Evolutionary conservation across 2,797 vertebrate species (phyloP).

Genomic region (Rhabdophis nuchalis): DNA sequence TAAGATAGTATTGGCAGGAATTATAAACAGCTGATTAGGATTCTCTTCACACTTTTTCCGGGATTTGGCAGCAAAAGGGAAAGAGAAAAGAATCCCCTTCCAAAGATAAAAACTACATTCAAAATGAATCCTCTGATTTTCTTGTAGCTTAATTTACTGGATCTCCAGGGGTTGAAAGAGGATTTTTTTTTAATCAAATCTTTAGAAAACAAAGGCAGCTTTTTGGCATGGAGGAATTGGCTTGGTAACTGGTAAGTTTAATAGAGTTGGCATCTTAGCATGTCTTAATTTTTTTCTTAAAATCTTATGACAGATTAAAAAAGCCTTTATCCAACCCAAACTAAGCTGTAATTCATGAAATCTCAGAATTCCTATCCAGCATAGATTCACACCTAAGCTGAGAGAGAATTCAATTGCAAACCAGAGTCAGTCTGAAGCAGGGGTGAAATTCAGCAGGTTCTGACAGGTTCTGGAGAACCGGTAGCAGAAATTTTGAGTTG

Average conservation of each 20-base stretch:
- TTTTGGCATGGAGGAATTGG: neutral
- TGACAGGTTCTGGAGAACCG: too few species aligned
- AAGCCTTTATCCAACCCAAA: neutral
- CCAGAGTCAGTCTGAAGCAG: neutral
- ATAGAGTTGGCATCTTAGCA: neutral
- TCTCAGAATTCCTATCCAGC: neutral
- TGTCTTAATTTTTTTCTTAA: neutral
- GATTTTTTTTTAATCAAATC: neutral
- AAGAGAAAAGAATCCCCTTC: neutral
- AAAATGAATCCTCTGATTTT: slow-evolving; percentile 1
- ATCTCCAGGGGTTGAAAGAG: neutral
- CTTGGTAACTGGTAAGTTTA: neutral
- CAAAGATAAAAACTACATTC: neutral
- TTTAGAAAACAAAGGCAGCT: neutral
- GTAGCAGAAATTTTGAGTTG: too few species aligned
- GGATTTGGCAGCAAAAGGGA: neutral
- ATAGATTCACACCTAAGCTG: neutral
- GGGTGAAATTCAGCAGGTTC: too few species aligned
- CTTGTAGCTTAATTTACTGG: neutral
- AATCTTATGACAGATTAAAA: neutral
- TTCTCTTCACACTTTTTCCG: neutral
- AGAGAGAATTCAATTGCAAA: neutral
- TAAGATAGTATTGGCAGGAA: neutral
- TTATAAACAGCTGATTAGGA: neutral
- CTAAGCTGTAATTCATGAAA: neutral